A percentile compares a stretch with the other conserved stretches of the same genome.
phyloP scores from a whole-genome alignment of 1,140 invertebrate species.

The Sitobion miscanthi region DNA sequence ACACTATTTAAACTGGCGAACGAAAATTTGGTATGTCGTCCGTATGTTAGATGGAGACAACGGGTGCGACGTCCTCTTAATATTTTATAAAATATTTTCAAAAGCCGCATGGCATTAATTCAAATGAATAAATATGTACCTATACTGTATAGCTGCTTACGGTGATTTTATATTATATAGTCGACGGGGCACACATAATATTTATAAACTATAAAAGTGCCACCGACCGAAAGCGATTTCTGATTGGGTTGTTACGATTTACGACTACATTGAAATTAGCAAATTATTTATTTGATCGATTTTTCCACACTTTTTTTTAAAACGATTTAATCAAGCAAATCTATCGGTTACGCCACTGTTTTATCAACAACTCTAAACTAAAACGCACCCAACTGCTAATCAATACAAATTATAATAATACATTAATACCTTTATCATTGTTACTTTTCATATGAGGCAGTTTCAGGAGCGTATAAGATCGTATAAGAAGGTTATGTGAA shows the following conservation, averaged over 20 bases:
- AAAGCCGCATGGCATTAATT: no score
- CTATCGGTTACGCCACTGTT: background rate
- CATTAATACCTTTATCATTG: no score
- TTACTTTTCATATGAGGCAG: background rate
- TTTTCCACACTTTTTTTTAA: background rate
- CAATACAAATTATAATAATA: background rate
- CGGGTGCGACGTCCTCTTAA: no score
- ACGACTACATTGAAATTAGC: background rate
- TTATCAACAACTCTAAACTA: background rate
- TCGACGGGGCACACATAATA: background rate
- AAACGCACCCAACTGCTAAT: background rate
- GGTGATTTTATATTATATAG: background rate
- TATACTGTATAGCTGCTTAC: no score
- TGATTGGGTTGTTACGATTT: background rate
- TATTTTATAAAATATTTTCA: no score
- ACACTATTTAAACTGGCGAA: no score
- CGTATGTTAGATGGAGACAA: no score
- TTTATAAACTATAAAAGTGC: background rate
- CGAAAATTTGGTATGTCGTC: no score
- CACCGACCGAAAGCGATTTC: background rate
- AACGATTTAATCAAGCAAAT: no score
- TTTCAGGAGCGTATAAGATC: background rate
- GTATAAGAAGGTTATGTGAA: background rate
- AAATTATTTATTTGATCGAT: background rate
- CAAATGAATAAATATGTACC: background rate